A percentile compares a stretch with the other conserved stretches of the same genome.
Evolutionary conservation across 2,797 vertebrate genomes (phyloP).

Genomic region (Anas flavirostris): DNA sequence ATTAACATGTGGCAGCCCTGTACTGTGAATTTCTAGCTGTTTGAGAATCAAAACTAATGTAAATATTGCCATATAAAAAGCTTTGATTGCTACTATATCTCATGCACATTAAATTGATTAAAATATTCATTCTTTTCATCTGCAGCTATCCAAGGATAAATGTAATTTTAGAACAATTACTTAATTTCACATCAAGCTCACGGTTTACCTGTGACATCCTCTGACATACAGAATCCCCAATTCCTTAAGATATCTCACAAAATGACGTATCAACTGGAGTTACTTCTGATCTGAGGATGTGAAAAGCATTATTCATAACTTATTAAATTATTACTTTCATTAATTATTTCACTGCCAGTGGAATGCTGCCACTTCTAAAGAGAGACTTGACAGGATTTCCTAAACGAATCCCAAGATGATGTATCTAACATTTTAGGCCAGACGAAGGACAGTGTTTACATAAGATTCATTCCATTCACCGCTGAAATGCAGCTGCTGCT

Average conservation of each 20-base stretch:
- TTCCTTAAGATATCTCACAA: not conserved
- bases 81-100: not conserved
- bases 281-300: not conserved
- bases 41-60: not conserved
- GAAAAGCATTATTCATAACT: not conserved
- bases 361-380: not conserved
- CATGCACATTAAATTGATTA: not conserved
- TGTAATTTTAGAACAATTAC: not conserved
- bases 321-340: not conserved
- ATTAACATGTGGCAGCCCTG: not conserved
- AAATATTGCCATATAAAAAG: not conserved
- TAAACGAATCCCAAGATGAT: not conserved
- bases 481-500: conserved; percentile 7
- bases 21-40: not conserved
- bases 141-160: not conserved
- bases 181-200: not conserved
- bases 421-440: not conserved
- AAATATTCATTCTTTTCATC: not conserved
- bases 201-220: not conserved
- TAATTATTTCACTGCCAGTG: not conserved
- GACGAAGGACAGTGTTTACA: not conserved
- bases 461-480: not conserved
- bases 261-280: not conserved
- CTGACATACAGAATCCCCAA: not conserved
- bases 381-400: not conserved